phyloP scores from a whole-genome alignment of 2,888 invertebrate genomes.

The Synergus itoensis region DNA sequence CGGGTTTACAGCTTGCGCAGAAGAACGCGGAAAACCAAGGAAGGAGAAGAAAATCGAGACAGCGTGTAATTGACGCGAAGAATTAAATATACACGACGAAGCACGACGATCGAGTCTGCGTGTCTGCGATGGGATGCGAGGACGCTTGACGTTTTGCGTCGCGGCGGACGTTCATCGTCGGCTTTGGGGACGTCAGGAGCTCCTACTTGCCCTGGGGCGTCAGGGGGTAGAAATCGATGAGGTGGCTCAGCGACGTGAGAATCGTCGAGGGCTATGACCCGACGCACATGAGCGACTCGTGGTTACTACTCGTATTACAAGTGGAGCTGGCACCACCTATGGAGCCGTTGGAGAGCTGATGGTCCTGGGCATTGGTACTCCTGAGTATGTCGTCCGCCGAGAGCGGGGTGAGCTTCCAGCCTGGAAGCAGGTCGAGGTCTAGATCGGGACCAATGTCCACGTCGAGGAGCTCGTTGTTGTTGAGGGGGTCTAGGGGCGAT shows the following conservation, averaged over 20 bases:
- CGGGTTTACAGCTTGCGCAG: not conserved
- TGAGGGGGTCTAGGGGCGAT: conserved; percentile 90
- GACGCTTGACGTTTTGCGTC: conserved; percentile 8
- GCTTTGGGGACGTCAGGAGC: not conserved
- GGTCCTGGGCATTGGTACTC: conserved; percentile 51
- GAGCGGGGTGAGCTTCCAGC: conserved; percentile 80
- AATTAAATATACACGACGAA: conserved; percentile 60
- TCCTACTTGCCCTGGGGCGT: conserved; percentile 67
- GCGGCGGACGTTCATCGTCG: conserved; percentile 26
- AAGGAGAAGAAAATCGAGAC: conserved; percentile 60
- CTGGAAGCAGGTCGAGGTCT: conserved; percentile 82
- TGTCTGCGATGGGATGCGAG: not conserved
- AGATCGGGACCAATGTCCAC: conserved; percentile 82
- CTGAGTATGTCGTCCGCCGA: conserved; percentile 78
- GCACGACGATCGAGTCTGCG: not conserved
- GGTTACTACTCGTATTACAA: conserved; percentile 66
- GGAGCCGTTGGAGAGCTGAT: conserved; percentile 42
- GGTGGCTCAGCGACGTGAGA: conserved; percentile 75
- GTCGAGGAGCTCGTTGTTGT: conserved; percentile 88
- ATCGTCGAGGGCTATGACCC: conserved; percentile 75
- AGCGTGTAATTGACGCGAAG: conserved; percentile 74
- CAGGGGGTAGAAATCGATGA: conserved; percentile 75
- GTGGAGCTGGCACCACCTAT: conserved; percentile 58
- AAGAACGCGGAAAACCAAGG: conserved; percentile 52
- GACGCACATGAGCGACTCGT: conserved; percentile 76